Evolutionary conservation across 2,797 vertebrate species (phyloP).

Genomic region (Brotula barbata): DNA sequence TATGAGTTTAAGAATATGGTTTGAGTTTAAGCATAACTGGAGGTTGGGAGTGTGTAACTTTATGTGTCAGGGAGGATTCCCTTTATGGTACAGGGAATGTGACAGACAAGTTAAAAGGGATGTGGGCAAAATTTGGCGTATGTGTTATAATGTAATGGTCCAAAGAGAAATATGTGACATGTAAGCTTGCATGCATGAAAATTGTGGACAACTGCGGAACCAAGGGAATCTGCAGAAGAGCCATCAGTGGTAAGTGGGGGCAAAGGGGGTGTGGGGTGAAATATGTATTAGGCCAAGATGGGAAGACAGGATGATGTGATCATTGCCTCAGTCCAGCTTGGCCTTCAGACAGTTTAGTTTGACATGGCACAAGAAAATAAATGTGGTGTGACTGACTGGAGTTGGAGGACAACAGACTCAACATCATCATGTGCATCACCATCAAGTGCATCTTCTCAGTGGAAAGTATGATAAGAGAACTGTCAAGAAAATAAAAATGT

Average conservation of each 20-base stretch:
- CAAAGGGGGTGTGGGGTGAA: too few relatives aligned
- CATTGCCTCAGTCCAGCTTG: constrained; percentile 24
- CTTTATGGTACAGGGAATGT: constrained; percentile 13
- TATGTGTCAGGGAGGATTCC: constrained; percentile 33
- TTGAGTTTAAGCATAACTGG: constrained; percentile 6
- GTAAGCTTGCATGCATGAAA: constrained; percentile 42
- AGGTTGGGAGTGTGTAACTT: constrained; percentile 19
- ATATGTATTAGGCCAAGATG: constrained; percentile 33
- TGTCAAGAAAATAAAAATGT: neutral
- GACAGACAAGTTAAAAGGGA: constrained; percentile 18
- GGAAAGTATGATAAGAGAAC: neutral
- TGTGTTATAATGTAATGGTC: constrained; percentile 45
- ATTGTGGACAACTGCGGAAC: constrained; percentile 45
- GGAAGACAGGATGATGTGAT: constrained; percentile 10
- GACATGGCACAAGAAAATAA: constrained; percentile 34
- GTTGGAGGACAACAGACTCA: constrained; percentile 11
- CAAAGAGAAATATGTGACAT: constrained; percentile 26
- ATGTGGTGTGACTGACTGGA: constrained; percentile 23
- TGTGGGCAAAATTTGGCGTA: constrained; percentile 33
- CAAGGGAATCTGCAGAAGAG: constrained; percentile 48
- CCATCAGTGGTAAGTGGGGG: constrained; percentile 22
- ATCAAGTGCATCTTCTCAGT: neutral
- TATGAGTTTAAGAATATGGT: neutral
- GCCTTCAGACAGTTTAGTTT: constrained; percentile 40
- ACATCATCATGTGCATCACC: constrained; percentile 4